Evolutionary conservation across 2,888 invertebrate species (phyloP).

Genomic region (Cotesia congregata): DNA sequence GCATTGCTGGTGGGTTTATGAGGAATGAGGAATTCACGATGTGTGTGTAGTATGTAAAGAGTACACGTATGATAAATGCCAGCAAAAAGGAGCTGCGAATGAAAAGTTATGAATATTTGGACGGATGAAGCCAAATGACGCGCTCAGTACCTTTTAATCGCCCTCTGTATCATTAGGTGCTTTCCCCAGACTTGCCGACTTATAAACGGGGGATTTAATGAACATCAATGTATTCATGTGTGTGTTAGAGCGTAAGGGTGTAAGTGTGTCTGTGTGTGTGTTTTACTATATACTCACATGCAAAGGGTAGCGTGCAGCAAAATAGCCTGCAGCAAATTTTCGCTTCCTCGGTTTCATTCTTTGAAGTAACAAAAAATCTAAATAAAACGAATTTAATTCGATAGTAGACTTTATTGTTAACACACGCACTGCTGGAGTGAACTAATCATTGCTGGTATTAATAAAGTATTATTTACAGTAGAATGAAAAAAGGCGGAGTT

Average conservation of each 20-base stretch:
- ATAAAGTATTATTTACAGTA: neutral
- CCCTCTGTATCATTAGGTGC: neutral
- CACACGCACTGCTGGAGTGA: neutral
- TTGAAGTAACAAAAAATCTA: neutral
- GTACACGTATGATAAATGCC: neutral
- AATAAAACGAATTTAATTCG: neutral
- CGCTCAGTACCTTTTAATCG: neutral
- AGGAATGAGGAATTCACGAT: too few relatives aligned
- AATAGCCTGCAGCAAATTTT: conserved; percentile 17
- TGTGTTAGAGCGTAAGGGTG: too few relatives aligned
- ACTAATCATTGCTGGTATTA: neutral
- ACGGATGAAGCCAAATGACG: neutral
- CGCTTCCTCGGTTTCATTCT: conserved; percentile 5
- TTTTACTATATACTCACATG: neutral
- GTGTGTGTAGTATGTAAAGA: too few relatives aligned
- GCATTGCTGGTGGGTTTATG: neutral
- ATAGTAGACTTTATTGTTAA: neutral
- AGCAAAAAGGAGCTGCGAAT: neutral
- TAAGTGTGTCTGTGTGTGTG: neutral
- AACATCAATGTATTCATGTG: neutral
- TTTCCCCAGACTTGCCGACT: neutral
- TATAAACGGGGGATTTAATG: conserved; percentile 1
- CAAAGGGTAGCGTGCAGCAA: neutral
- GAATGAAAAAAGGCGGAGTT: too few relatives aligned
- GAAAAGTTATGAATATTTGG: neutral